Conservation (phyloP, 1,140 invertebrate species). For the Heliothis subflexa region DNA sequence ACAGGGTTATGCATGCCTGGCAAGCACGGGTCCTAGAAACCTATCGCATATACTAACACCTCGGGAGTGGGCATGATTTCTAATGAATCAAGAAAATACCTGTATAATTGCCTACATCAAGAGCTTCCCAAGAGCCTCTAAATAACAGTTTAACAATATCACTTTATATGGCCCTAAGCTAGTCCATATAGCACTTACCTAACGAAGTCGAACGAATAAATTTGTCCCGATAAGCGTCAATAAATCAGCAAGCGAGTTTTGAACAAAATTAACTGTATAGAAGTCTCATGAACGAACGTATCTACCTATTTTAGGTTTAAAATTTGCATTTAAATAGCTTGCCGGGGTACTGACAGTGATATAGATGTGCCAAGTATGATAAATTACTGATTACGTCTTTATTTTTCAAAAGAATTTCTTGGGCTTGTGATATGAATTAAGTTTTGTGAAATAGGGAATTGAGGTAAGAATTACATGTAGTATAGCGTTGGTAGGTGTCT, state of each 20-base stretch:
- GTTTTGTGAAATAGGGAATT: not conserved
- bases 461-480: no score
- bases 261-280: slow-evolving; percentile 55
- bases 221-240: slow-evolving; percentile 56
- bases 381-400: slow-evolving; percentile 18
- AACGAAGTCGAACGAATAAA: slow-evolving; percentile 49
- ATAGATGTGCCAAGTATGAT: slow-evolving; percentile 46
- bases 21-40: no score
- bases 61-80: no score
- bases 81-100: no score
- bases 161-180: not conserved
- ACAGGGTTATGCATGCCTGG: no score
- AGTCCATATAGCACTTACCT: slow-evolving; percentile 26
- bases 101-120: no score
- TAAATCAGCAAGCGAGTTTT: slow-evolving; percentile 57
- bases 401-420: slow-evolving; percentile 13
- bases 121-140: no score
- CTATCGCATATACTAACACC: no score
- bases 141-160: not conserved
- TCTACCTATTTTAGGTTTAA: slow-evolving; percentile 50
- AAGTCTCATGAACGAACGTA: slow-evolving; percentile 20
- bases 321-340: slow-evolving; percentile 61
- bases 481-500: no score
- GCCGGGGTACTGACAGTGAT: slow-evolving; percentile 41
- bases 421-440: not conserved